Base-by-base conservation (phyloP, 1,140 invertebrate genomes). In the Ceratosolen fusciceps region DNA sequence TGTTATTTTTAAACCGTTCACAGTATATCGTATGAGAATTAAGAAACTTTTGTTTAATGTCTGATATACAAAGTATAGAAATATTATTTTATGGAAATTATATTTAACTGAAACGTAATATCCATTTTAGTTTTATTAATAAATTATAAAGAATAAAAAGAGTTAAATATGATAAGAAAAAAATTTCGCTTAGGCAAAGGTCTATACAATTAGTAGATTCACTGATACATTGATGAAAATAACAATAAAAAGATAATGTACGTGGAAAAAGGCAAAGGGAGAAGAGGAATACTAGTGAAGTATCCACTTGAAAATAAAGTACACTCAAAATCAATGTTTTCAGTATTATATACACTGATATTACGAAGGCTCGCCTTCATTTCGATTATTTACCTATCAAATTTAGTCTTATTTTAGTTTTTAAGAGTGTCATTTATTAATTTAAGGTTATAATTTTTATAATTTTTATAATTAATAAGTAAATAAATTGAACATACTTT, bases 211-310 rank as follows among this genome's bases (percentile, higher is more conserved):
- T 24, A 58, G 52, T 60, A 70, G 65, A 77, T 34, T 77, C 52
- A 71, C 19, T 60, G 39, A 16, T n/a, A 16, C 10, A 2, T 8
- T 56, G 19, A 49, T 58, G 39, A 43, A 29, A 29, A 52, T 37
- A 47, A 65, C 60, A 78, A 79, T 65, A 67, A 78, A 74, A 58
- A 19, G n/a, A 73, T 47, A 78, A 43, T 77, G 54, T 62, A 49
- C n/a, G 24, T 52, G 78, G 70, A 34, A 67, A 79, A 79, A 70
- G 70, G 56, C 62, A 74, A 60, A 80, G 79, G 56, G 80, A 78
- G 77, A 75, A 81, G 72, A 73, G 81, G 83, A 82, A 83, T 85
- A 85, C 82, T 84, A 86, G 85, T 87, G 83, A 86, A 88, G 87
- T 84, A 81, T 78, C 21, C 75, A 85, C 86, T 88, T 83, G 85